Base-by-base conservation (phyloP, 92 coral and sea anemone genomes). In the Micromussa lordhowensis region DNA sequence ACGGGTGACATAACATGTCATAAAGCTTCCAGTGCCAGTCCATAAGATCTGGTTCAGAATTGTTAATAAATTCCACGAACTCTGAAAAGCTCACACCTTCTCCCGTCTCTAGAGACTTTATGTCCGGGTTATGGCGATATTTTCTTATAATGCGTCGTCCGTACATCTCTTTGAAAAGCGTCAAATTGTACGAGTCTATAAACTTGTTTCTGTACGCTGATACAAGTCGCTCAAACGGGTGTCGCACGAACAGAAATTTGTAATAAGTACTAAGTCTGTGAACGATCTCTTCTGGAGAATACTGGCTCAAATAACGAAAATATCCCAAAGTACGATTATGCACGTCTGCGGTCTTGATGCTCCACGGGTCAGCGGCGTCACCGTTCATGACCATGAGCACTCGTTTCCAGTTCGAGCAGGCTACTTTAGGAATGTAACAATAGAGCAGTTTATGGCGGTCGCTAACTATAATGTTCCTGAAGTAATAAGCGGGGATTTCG, bases 131-230 rank as follows among this genome's bases (percentile, higher is more conserved):
- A 6, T 72, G 89, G 48, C 98, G 93, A 88, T 92, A 97, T 63
- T 93, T 91, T 82, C 85, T 74, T 54, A 97, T 97, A 21, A 97
- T 97, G 53, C 83, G 85, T 22, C 98, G 93, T 2, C 99, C 99
- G 71, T 97, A 97, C 15, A 93, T 82, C 75, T 91, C 91, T 84
- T 92, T 93, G 77, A 97, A 97, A 40, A 96, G 95, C 40, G 99
- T 95, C 74, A 87, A 71, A 68, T 97, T 97, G 86, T 97, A 97
- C 16, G 97, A 92, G 80, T 97, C 98, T 16, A 96, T 91, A 44
- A 97, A 97, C 88, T 97, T 97, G 91, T 97, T 97, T 86, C 99
- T 93, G 82, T 95, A 97, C 1, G 99, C 99, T 12, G 99, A 97
- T 3, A 94, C 96, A 3, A 97, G 87, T 61, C 99, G 83, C 79